Conservation (phyloP, 2,113 vertebrate genomes). For the Typhlomys cinereus region DNA sequence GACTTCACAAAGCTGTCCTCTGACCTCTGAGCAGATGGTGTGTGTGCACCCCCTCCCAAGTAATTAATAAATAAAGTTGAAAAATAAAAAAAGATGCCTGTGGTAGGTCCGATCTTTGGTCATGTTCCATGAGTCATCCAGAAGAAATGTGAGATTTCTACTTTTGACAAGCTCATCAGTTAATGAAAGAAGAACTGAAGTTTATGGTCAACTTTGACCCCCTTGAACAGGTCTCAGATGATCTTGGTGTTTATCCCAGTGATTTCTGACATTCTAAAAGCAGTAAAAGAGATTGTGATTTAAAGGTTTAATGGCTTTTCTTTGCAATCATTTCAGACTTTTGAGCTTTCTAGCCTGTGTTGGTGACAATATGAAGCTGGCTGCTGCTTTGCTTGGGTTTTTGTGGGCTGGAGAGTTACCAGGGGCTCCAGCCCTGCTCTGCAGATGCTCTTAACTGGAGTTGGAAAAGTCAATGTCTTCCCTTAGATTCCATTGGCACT, state of each 20-base stretch:
- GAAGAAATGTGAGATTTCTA: conserved; percentile 9
- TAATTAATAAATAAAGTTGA: too few relatives aligned
- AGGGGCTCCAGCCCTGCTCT: neutral
- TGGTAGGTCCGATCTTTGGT: neutral
- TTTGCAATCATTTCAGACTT: conserved; percentile 9
- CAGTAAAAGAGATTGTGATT: conserved; percentile 20
- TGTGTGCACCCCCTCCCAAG: too few relatives aligned
- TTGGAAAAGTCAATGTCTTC: neutral
- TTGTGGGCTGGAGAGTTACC: neutral
- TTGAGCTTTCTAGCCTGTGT: conserved; percentile 1
- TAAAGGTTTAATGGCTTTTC: conserved; percentile 36
- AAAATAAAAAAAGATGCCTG: too few relatives aligned
- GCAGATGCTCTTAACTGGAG: neutral
- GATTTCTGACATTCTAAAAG: conserved; percentile 54
- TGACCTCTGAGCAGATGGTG: too few relatives aligned
- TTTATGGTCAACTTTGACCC: neutral
- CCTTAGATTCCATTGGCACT: neutral
- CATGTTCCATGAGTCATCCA: neutral
- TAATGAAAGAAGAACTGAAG: conserved; percentile 18
- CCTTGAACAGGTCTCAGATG: neutral
- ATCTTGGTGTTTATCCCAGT: conserved; percentile 30
- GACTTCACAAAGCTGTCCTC: too few relatives aligned
- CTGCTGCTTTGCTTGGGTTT: conserved; percentile 25
- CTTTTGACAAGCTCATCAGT: conserved; percentile 37
- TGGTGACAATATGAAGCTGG: neutral